Evolutionary conservation across 2,888 invertebrate genomes (phyloP), one percentile per base, ranked within the genome.

Genomic region (Calliopum simillimum): DNA sequence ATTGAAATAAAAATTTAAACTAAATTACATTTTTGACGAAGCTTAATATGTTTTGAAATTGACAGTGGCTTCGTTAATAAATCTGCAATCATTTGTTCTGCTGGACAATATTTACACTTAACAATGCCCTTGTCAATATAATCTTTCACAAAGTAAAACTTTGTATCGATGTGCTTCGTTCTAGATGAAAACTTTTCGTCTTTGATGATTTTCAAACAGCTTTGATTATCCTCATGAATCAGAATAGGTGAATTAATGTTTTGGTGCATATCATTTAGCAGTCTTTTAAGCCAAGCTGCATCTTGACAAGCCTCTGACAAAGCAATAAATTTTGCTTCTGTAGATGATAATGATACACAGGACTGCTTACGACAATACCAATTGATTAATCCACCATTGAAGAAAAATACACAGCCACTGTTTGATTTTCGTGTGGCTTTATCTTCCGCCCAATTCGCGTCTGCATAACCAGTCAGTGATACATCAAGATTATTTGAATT

Each of bases 61-160:
- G 71, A 41, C 33, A 79, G 64, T 56, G 79, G 76, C 59, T 79
- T 79, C 41, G 76, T 79, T 16, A 79, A 70, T 65, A 78, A 72
- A 61, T 79, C 78, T 11, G 77, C 78, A 25, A 76, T 46, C 75
- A 78, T 79, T 53, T 53, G 19, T 53, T 53, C 53, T 53, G n/a
- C 21, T 16, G 53, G 53, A 12, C 16, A 53, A 53, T 53, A 53
- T 53, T 53, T 16, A 12, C 53, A 53, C 16, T 53, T 53, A 3
- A 53, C 11, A 11, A 53, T 53, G 11, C 21, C 11, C 19, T 53
- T 53, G 8, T 53, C n/a, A n/a, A n/a, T n/a, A n/a, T n/a, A n/a
- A n/a, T n/a, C n/a, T n/a, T n/a, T n/a, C n/a, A n/a, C n/a, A n/a
- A n/a, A n/a, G n/a, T n/a, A n/a, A n/a, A n/a, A n/a, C n/a, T n/a